Evolutionary conservation across 1,140 invertebrate species (phyloP).

Genomic region (Sarcophaga bullata): DNA sequence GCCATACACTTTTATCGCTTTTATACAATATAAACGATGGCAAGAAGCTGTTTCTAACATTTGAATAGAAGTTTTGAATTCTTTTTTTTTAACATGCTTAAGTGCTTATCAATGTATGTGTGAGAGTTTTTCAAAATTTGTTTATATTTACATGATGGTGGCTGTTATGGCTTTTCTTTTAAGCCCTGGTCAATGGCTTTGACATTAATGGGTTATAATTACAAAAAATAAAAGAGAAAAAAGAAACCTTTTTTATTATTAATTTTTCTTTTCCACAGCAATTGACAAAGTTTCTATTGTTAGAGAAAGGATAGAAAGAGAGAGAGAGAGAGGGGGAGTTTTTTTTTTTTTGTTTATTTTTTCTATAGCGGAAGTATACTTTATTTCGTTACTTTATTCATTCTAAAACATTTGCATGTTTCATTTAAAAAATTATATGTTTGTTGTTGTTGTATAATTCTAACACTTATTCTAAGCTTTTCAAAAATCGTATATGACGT

Average conservation of each 20-base stretch:
- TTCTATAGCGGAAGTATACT: background rate
- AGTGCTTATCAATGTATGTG: background rate
- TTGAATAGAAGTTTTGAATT: background rate
- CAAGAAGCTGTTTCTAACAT: constrained; percentile 2
- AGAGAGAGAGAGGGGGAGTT: background rate
- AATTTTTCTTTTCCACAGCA: background rate
- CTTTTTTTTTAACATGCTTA: background rate
- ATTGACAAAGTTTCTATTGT: too few species aligned
- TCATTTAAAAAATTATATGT: too few species aligned
- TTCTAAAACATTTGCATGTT: constrained; percentile 15
- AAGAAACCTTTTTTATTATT: background rate
- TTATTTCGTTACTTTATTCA: background rate
- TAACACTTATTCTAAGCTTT: background rate
- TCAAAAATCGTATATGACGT: too few species aligned
- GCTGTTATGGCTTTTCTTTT: background rate
- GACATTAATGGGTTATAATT: constrained; percentile 1
- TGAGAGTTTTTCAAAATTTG: background rate
- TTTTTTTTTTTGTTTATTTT: background rate
- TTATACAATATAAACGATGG: background rate
- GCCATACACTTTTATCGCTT: too few species aligned
- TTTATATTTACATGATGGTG: background rate
- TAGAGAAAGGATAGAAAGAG: background rate
- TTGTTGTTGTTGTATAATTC: background rate
- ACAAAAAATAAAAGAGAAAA: background rate
- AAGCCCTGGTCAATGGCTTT: constrained; percentile 6